phyloP scores from a whole-genome alignment of 2,888 invertebrate genomes.

The Leptogaster cylindrica region DNA sequence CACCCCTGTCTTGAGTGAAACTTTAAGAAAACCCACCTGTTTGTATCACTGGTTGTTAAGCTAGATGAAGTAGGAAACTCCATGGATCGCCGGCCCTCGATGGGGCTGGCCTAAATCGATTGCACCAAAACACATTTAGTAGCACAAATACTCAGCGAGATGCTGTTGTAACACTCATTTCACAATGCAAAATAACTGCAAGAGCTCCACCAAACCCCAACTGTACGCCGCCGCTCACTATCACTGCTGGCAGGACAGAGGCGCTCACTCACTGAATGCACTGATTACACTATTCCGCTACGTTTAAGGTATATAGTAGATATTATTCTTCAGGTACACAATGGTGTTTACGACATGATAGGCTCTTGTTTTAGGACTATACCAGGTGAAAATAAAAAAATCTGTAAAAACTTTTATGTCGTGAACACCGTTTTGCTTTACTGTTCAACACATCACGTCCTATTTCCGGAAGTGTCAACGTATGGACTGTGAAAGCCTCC shows the following conservation, averaged over 20 bases:
- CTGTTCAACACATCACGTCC: constrained; percentile 18
- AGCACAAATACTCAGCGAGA: constrained; percentile 30
- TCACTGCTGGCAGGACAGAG: no score
- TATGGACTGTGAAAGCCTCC: constrained; percentile 49
- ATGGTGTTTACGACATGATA: constrained; percentile 26
- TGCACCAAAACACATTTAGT: constrained; percentile 61
- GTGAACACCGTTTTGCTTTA: neutral
- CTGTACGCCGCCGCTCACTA: constrained; percentile 6
- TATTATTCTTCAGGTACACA: constrained; percentile 1
- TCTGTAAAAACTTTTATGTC: neutral
- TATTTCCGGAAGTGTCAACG: constrained; percentile 50
- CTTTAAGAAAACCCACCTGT: constrained; percentile 51
- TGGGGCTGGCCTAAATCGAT: constrained; percentile 60
- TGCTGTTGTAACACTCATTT: constrained; percentile 30
- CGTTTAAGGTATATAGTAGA: neutral
- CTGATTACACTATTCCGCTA: constrained; percentile 17
- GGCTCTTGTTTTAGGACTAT: neutral
- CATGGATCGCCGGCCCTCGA: constrained; percentile 63
- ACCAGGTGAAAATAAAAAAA: neutral
- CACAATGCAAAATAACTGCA: constrained; percentile 9
- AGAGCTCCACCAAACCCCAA: no score
- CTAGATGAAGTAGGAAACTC: constrained; percentile 61
- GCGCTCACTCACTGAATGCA: no score
- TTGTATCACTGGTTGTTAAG: constrained; percentile 53
- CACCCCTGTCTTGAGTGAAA: constrained; percentile 13